Percentiles rank a stretch among this genome's conserved stretches.
Evolutionary conservation across 2,888 invertebrate genomes (phyloP).

Genomic region (Meliscaeva auricollis): DNA sequence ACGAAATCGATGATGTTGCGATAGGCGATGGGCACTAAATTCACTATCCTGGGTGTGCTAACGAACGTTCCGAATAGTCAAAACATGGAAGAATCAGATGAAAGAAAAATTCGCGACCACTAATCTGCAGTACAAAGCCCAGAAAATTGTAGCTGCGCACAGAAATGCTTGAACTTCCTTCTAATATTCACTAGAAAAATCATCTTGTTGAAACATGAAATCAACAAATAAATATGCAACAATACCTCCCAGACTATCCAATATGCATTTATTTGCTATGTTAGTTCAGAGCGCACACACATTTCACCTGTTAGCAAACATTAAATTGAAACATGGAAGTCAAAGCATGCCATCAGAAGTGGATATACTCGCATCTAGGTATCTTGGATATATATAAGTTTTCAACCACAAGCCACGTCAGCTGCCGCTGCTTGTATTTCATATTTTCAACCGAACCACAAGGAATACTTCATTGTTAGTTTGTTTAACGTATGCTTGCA

Average conservation of each 20-base stretch:
- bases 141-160: no score
- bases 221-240: not conserved
- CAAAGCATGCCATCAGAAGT: constrained; percentile 10
- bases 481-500: constrained; percentile 50
- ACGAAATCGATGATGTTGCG: no score
- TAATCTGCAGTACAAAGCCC: no score
- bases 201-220: no score
- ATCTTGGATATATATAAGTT: constrained; percentile 6
- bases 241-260: not conserved
- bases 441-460: constrained; percentile 5
- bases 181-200: no score
- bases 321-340: constrained; percentile 1
- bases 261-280: not conserved
- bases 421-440: constrained; percentile 9
- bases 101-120: no score
- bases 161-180: no score
- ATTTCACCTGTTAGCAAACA: constrained; percentile 27
- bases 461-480: constrained; percentile 41
- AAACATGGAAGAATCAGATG: no score
- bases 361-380: not conserved
- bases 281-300: constrained; percentile 19
- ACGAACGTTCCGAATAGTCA: no score
- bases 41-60: no score
- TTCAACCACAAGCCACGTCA: constrained; percentile 23
- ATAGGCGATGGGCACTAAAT: no score